Evolutionary conservation across 2,797 vertebrate species (phyloP).

Genomic region (Danio tinwini): DNA sequence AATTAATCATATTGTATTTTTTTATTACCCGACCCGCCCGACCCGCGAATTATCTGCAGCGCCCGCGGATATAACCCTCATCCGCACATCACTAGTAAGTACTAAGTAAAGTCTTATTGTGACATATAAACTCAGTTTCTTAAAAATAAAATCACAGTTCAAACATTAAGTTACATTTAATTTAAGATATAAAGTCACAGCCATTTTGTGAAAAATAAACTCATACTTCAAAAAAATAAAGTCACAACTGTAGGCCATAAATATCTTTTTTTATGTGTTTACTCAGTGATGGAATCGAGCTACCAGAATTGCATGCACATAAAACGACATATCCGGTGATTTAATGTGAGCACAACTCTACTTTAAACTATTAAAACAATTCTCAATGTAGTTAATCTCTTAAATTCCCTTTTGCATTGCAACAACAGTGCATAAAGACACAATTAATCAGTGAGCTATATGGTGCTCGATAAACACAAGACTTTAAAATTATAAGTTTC

Average conservation of each 20-base stretch:
- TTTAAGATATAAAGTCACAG: not conserved
- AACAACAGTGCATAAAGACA: not conserved
- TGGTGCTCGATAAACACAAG: not conserved
- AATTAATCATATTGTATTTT: no score
- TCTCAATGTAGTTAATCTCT: not conserved
- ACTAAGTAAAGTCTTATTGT: not conserved
- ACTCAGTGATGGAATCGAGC: not conserved
- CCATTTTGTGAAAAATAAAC: not conserved
- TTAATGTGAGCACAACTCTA: not conserved
- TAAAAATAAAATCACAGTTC: not conserved
- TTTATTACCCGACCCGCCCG: no score
- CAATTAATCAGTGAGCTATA: not conserved
- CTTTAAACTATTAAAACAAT: not conserved
- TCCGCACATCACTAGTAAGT: no score
- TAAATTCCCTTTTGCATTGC: not conserved
- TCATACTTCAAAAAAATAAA: not conserved
- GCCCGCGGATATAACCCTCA: no score
- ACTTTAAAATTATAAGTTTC: not conserved
- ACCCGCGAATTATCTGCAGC: no score
- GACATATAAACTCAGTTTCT: not conserved
- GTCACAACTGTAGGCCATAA: not conserved
- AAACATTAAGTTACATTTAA: not conserved
- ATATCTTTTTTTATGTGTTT: not conserved
- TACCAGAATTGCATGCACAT: not conserved
- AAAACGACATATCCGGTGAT: conserved; percentile 1